These are phyloP conservation scores for Acleris holmiana DNA, from an alignment of 2,888 invertebrate species.

Conservation along the genomic window DNA sequence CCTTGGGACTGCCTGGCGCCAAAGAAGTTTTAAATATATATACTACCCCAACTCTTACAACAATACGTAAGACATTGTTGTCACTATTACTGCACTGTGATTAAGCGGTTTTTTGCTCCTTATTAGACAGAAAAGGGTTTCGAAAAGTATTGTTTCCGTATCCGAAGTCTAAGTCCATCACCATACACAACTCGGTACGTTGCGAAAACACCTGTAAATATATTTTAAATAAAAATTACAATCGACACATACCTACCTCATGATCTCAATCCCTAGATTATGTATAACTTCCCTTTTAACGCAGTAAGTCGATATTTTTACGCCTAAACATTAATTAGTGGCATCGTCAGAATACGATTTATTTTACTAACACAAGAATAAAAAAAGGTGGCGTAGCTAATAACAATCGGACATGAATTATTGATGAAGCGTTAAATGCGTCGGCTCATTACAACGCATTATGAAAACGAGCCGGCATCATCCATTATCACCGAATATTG, in stretches of 20 bases:
- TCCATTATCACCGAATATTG: constrained; percentile 63
- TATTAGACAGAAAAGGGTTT: too few relatives aligned
- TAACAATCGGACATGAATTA: constrained; percentile 64
- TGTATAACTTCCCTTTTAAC: background rate
- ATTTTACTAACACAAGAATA: constrained; percentile 25
- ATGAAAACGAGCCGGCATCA: constrained; percentile 60
- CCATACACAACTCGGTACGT: too few relatives aligned
- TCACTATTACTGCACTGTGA: too few relatives aligned
- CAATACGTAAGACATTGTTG: background rate
- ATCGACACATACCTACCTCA: too few relatives aligned
- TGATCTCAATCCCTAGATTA: background rate
- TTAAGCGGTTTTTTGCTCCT: too few relatives aligned
- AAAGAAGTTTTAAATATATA: constrained; percentile 39
- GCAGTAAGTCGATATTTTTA: constrained; percentile 6
- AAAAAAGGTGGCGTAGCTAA: constrained; percentile 45
- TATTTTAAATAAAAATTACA: too few relatives aligned
- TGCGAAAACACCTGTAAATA: too few relatives aligned
- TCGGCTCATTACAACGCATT: constrained; percentile 64
- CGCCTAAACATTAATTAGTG: constrained; percentile 21
- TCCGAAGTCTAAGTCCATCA: too few relatives aligned
- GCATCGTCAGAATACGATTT: constrained; percentile 25
- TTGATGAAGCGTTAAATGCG: constrained; percentile 63
- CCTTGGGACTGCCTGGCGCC: constrained; percentile 68
- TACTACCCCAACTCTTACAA: background rate
- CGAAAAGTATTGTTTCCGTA: too few relatives aligned